A percentile compares a stretch with the other conserved stretches of the same genome.
These are phyloP conservation scores for Bacillus rossius DNA, from an alignment of 1,140 invertebrate genomes.

Conservation along the genomic window DNA sequence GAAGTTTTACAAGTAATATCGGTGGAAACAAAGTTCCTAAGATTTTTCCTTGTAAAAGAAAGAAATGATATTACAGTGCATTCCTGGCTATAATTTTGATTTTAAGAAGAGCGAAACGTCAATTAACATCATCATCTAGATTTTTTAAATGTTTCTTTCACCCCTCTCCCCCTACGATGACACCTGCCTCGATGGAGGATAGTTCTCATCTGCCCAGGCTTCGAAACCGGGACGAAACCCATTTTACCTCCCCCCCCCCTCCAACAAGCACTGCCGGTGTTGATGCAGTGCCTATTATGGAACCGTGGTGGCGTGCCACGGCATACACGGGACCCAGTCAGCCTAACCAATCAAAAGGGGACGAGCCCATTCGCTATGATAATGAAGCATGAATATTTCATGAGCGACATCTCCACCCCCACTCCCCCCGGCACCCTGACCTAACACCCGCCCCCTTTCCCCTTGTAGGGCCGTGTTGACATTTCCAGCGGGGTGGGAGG, in stretches of 20 bases:
- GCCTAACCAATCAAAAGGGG: constrained; percentile 18
- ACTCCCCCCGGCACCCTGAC: not conserved
- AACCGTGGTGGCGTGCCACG: not conserved
- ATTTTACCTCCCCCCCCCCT: not conserved
- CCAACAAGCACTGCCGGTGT: not conserved
- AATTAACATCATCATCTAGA: too few relatives aligned
- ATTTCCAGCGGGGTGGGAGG: constrained; percentile 8
- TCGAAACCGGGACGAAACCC: not conserved
- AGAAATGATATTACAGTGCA: too few relatives aligned
- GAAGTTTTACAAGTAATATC: too few relatives aligned
- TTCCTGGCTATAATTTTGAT: too few relatives aligned
- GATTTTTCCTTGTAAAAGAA: too few relatives aligned
- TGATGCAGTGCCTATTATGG: constrained; percentile 14
- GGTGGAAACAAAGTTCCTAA: too few relatives aligned
- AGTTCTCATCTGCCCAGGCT: not conserved
- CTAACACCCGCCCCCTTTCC: not conserved
- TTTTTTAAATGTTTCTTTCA: too few relatives aligned
- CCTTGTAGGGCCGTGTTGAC: constrained; percentile 17
- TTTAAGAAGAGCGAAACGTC: too few relatives aligned
- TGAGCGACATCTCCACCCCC: constrained; percentile 3
- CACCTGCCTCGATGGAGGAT: too few relatives aligned
- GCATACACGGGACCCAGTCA: not conserved
- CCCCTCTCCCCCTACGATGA: too few relatives aligned
- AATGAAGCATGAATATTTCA: constrained; percentile 21
- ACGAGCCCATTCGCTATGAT: constrained; percentile 19